Evolutionary conservation across 2,888 invertebrate species (phyloP).

Genomic region (Oeneis ivallda): DNA sequence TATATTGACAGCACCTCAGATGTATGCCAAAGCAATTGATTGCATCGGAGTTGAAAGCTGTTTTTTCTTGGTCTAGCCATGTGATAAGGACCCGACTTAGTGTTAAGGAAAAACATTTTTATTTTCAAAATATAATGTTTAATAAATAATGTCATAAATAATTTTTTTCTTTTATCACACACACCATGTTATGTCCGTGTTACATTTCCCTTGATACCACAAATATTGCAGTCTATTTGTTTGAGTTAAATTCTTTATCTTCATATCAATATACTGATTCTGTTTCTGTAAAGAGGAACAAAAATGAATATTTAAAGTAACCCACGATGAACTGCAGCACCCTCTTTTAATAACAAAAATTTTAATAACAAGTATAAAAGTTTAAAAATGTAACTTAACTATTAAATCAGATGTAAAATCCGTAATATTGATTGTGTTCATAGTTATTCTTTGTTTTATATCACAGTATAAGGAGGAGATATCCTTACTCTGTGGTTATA

Average conservation of each 20-base stretch:
- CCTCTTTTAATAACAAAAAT: too few relatives aligned
- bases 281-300: constrained; percentile 49
- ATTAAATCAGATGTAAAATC: too few relatives aligned
- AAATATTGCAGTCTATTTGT: constrained; percentile 88
- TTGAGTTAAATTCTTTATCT: constrained; percentile 80
- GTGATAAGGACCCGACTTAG: constrained; percentile 17
- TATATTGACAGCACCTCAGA: too few relatives aligned
- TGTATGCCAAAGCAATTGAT: not conserved
- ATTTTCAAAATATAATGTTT: constrained; percentile 37
- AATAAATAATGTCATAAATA: constrained; percentile 39
- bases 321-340: too few relatives aligned
- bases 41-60: not conserved
- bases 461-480: too few relatives aligned
- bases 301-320: not conserved
- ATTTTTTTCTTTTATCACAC: constrained; percentile 43
- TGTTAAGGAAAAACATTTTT: constrained; percentile 28
- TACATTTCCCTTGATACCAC: constrained; percentile 96
- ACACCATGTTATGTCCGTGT: constrained; percentile 91
- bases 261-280: constrained; percentile 46
- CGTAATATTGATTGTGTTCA: too few relatives aligned
- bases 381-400: too few relatives aligned
- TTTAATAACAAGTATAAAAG: too few relatives aligned
- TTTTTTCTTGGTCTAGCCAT: not conserved
- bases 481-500: too few relatives aligned
- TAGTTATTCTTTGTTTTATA: too few relatives aligned